A percentile compares a stretch with the other conserved stretches of the same genome.
These are phyloP conservation scores for Drosophila virilis DNA, from an alignment of 1,140 invertebrate species.

Conservation along the genomic window DNA sequence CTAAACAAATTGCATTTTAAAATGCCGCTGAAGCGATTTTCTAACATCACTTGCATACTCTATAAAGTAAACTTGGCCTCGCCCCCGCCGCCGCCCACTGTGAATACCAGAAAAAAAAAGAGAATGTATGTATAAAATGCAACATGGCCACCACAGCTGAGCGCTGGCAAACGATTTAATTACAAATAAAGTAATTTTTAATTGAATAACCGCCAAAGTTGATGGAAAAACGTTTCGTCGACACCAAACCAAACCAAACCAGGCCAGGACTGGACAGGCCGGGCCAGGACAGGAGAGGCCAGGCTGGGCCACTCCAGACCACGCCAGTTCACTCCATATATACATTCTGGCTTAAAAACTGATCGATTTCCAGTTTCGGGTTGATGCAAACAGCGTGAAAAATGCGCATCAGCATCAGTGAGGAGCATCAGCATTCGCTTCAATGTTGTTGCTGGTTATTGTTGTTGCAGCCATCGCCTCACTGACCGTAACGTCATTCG, in stretches of 20 bases:
- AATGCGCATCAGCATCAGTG: conserved; percentile 42
- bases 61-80: conserved; percentile 29
- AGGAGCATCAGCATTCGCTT: conserved; percentile 3
- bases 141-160: conserved; percentile 47
- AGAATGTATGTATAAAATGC: conserved; percentile 17
- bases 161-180: conserved; percentile 71
- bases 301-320: conserved; percentile 9
- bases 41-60: conserved; percentile 52
- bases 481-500: conserved; percentile 51
- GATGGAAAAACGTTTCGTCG: conserved; percentile 64
- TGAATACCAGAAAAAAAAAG: neutral
- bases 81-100: neutral
- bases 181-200: conserved; percentile 84
- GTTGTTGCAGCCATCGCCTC: conserved; percentile 2
- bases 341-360: conserved; percentile 48
- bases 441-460: neutral
- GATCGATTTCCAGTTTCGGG: conserved; percentile 59
- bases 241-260: neutral
- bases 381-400: conserved; percentile 41
- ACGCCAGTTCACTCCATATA: conserved; percentile 7
- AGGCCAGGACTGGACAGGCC: no score
- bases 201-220: conserved; percentile 83
- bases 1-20: conserved; percentile 73
- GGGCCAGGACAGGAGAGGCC: neutral
- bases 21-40: conserved; percentile 71